Percentiles rank a stretch among this genome's conserved stretches.
Evolutionary conservation across 2,113 vertebrate genomes (phyloP).

Genomic region (Stictonetta naevosa): DNA sequence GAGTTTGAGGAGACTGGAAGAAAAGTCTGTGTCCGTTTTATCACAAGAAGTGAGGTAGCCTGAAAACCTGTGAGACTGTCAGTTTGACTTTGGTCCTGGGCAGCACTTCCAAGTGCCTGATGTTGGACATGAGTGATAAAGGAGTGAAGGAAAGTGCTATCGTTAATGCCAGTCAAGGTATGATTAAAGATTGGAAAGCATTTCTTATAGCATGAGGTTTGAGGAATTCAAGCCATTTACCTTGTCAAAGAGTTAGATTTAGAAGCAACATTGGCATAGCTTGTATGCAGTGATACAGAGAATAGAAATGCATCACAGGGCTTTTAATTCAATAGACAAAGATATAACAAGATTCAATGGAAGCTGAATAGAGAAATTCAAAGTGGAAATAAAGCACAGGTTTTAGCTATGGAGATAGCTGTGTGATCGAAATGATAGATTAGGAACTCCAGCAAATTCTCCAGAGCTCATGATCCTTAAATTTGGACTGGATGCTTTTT

Average conservation of each 20-base stretch:
- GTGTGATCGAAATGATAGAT: background rate
- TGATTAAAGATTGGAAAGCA: constrained; percentile 12
- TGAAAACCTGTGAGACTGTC: background rate
- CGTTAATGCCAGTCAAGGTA: constrained; percentile 21
- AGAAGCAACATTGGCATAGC: constrained; percentile 15
- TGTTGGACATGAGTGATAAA: constrained; percentile 22
- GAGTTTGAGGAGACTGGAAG: background rate
- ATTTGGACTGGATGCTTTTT: background rate
- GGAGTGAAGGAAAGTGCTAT: background rate
- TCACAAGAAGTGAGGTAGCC: background rate
- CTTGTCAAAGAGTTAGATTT: constrained; percentile 51
- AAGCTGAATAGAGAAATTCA: background rate
- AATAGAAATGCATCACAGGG: constrained; percentile 19
- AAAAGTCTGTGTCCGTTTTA: background rate
- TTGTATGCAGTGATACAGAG: background rate
- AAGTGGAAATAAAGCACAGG: background rate
- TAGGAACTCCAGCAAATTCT: background rate
- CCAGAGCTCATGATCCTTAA: background rate
- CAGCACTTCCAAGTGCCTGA: background rate
- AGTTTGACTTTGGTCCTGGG: constrained; percentile 20
- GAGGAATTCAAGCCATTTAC: constrained; percentile 9
- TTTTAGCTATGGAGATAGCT: background rate
- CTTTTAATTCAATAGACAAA: constrained; percentile 56
- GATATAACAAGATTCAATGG: background rate
- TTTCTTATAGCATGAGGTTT: background rate